Percentiles rank a stretch among this genome's conserved stretches.
These are phyloP conservation scores for Nephila pilipes DNA, from an alignment of 1,140 invertebrate genomes.

Conservation along the genomic window DNA sequence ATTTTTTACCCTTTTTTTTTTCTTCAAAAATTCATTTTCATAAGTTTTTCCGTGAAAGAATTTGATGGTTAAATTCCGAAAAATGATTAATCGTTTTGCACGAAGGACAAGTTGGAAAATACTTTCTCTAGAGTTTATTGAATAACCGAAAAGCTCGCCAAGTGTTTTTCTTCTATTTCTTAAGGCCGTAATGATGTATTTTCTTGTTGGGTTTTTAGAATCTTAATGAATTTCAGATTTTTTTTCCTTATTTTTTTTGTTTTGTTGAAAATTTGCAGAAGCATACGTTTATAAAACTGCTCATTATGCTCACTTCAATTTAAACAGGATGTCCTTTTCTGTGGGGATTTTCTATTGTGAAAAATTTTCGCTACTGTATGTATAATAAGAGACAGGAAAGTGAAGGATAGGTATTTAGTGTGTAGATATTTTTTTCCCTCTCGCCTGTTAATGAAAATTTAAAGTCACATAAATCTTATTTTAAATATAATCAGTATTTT, in stretches of 20 bases:
- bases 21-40: neutral
- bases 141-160: neutral
- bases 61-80: slow-evolving; percentile 43
- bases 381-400: too few relatives aligned
- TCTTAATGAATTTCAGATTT: slow-evolving; percentile 34
- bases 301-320: neutral
- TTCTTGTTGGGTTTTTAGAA: slow-evolving; percentile 24
- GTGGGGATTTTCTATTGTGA: neutral
- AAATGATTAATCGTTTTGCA: slow-evolving; percentile 50
- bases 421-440: neutral
- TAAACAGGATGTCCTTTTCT: neutral
- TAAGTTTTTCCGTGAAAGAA: slow-evolving; percentile 8
- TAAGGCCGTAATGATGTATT: slow-evolving; percentile 17
- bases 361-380: neutral
- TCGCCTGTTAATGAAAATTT: neutral
- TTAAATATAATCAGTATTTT: too few relatives aligned
- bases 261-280: neutral
- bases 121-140: slow-evolving; percentile 18
- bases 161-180: neutral
- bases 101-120: slow-evolving; percentile 23
- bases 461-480: too few relatives aligned
- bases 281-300: neutral
- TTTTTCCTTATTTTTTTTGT: neutral
- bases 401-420: neutral
- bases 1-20: neutral